These are phyloP conservation scores for Cephus cinctus DNA, from an alignment of 1,140 invertebrate species.

Conservation along the genomic window DNA sequence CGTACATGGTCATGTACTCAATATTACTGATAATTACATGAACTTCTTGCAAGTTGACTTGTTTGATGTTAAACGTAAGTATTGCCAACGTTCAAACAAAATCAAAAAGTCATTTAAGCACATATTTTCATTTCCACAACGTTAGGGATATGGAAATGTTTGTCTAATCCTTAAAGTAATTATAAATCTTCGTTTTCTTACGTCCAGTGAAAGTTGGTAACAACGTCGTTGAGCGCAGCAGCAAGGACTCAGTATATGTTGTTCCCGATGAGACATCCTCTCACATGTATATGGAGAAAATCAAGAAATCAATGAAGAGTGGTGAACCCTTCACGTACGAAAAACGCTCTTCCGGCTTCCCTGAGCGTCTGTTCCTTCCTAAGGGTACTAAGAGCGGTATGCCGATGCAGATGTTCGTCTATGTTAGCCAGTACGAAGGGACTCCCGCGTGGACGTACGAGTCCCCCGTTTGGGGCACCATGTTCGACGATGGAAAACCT, in stretches of 20 bases:
- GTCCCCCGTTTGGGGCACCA: slow-evolving; percentile 38
- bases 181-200: slow-evolving; percentile 15
- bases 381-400: slow-evolving; percentile 50
- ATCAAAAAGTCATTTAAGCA: too few relatives aligned
- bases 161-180: too few relatives aligned
- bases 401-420: slow-evolving; percentile 51
- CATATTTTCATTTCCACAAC: too few relatives aligned
- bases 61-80: too few relatives aligned
- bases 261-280: slow-evolving; percentile 55
- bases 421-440: slow-evolving; percentile 43
- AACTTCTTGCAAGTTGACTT: too few relatives aligned
- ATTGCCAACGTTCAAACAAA: too few relatives aligned
- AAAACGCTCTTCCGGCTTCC: slow-evolving; percentile 45
- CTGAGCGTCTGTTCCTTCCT: slow-evolving; percentile 49
- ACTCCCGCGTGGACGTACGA: slow-evolving; percentile 27
- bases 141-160: too few relatives aligned
- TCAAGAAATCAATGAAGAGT: slow-evolving; percentile 43
- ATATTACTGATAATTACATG: too few relatives aligned
- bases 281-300: slow-evolving; percentile 56
- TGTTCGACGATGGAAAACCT: slow-evolving; percentile 57
- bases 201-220: slow-evolving; percentile 48
- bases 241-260: slow-evolving; percentile 48
- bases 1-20: too few relatives aligned
- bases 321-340: slow-evolving; percentile 44
- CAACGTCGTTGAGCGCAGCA: slow-evolving; percentile 49